Base-by-base conservation (phyloP, 2,797 vertebrate genomes). In the Molossus alvarezi region DNA sequence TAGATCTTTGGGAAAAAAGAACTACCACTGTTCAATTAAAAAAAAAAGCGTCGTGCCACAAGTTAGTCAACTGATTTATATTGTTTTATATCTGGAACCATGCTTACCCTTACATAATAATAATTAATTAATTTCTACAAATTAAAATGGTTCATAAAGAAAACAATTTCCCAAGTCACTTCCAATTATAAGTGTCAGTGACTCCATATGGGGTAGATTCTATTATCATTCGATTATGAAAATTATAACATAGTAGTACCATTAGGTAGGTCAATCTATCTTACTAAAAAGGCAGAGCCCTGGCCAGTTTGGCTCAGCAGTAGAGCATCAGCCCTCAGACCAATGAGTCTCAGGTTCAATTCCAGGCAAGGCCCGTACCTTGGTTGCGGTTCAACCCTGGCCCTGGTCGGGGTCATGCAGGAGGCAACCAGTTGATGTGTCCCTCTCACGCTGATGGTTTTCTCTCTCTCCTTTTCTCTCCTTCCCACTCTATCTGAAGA, bases 101-200 rank as follows among this genome's bases (percentile, higher is more conserved):
- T 11, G 11, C 9, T 60, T 41, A 69, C n/a, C 51, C 48, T 85
- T 33, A 45, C 27, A 77, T 48, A 88, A 57, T 17, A 33, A 85
- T 37, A 75, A 64, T 45, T 18, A 96, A 92, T 58, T 93, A 57
- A 94, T 29, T 82, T 93, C 67, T 75, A 77, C 33, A 69, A 85
- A 90, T 64, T 86, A 90, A 81, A 82, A 85, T 41, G 73, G 18
- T 71, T 92, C 77, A 41, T 55, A 87, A 45, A 9, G 73, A 55
- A 55, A 73, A 89, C 45, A 71, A 89, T 21, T 33, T 90, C 75
- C 94, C 65, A 89, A 71, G 4, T 81, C n/a, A 95, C 48, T 76
- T 87, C 25, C 14, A 23, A 65, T 77, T 90, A 55, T 90, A 81
- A 89, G 45, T 20, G 27, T 37, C 77, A 76, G 25, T 77, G 41